Percentiles rank a stretch among this genome's conserved stretches.
Conservation (phyloP, 2,888 invertebrate species). For the Agriopis leucophaearia region DNA sequence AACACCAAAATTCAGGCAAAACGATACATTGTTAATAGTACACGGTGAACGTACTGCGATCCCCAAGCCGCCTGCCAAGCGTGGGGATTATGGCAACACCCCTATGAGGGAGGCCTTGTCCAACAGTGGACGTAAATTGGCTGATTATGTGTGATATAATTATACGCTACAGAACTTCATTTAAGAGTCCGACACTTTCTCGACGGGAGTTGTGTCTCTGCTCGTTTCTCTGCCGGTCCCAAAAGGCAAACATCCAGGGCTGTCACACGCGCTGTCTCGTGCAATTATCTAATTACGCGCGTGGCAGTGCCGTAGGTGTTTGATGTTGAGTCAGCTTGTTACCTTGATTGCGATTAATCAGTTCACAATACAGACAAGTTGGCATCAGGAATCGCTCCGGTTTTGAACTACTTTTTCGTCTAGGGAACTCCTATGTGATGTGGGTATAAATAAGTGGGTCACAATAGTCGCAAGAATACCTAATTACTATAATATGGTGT, state of each 20-base stretch:
- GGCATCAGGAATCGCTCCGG: conserved; percentile 19
- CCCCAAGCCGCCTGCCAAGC: too few relatives aligned
- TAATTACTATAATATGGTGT: not conserved
- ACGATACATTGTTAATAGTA: too few relatives aligned
- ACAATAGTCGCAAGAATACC: not conserved
- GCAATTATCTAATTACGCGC: conserved; percentile 52
- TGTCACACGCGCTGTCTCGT: conserved; percentile 48
- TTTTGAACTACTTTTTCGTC: conserved; percentile 11
- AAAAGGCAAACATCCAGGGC: conserved; percentile 37
- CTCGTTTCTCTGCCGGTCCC: not conserved
- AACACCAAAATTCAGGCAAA: too few relatives aligned
- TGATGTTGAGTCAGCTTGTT: conserved; percentile 43
- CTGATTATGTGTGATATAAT: too few relatives aligned
- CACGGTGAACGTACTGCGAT: too few relatives aligned
- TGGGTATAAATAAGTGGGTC: not conserved
- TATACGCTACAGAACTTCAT: too few relatives aligned
- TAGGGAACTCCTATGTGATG: not conserved
- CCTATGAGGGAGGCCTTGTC: too few relatives aligned
- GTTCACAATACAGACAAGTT: conserved; percentile 25
- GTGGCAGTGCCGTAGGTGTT: conserved; percentile 40
- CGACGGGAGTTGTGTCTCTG: not conserved
- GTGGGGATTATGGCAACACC: too few relatives aligned
- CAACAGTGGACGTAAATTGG: too few relatives aligned
- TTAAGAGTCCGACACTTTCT: not conserved
- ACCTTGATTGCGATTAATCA: conserved; percentile 48